Evolutionary conservation across 2,888 invertebrate species (phyloP), one percentile per base, ranked within the genome.

Genomic region (Zhuqinia jingwanae): DNA sequence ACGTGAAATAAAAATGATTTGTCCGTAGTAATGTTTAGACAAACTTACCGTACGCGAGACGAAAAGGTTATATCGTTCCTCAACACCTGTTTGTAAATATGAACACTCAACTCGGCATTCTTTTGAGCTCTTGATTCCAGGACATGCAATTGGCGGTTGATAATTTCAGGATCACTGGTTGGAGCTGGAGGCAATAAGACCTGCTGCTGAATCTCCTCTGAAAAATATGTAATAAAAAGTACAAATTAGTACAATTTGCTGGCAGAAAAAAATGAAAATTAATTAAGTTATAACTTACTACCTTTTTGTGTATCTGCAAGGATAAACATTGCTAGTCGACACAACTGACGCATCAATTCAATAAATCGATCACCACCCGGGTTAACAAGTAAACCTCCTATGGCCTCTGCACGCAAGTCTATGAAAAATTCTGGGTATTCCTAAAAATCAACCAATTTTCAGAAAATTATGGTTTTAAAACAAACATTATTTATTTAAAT

Each of bases 361-460:
- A 84, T 80, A 56, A 88, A 89, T 0, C 89, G 47, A 6, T 89
- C 89, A 20, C 89, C 88, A 0, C 87, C 88, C n/a, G 87, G 87
- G 73, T 89, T 89, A 0, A 88, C 88, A 45, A 89, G 36, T n/a
- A 89, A 50, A 0, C 84, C 87, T 15, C 77, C 83, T 5, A 88
- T 56, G 0, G 84, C 70, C 50, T 89, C 86, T 0, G 77, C 3
- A 50, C 76, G 82, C 0, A 88, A n/a, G 0, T 63, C 83, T 25
- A 17, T 17, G 50, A 89, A 89, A 27, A 86, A 88, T 13, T 22
- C n/a, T 1, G 87, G 75, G 50, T 84, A 36, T 17, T 50, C 63
- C 89, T 89, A 60, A 15, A 68, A 22, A n/a, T n/a, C 6, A 65
- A n/a, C 10, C 15, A 20, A 60, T 17, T 36, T 25, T 60, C 13